Evolutionary conservation across 2,888 invertebrate genomes (phyloP), one percentile per base, ranked within the genome.

Genomic region (Tineola bisselliella): DNA sequence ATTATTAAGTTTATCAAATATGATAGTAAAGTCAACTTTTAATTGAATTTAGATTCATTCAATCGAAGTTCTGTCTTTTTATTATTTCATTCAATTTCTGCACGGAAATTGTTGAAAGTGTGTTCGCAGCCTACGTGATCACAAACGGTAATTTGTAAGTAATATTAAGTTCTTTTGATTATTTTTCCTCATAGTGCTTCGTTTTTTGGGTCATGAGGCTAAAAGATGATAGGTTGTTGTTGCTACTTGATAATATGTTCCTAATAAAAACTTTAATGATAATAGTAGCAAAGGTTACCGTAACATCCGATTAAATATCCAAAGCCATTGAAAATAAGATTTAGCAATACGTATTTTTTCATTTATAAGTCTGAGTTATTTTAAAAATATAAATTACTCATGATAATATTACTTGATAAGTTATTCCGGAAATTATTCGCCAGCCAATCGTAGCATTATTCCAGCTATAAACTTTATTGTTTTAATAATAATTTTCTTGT

Each of bases 121-220:
- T n/a, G n/a, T n/a, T n/a, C n/a, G n/a, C n/a, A n/a, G n/a, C n/a
- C n/a, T n/a, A n/a, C n/a, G n/a, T n/a, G n/a, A n/a, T n/a, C n/a
- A n/a, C n/a, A n/a, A n/a, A 25, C 25, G 25, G 4, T 6, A 25
- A 25, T 4, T 2, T 25, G 6, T 6, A 6, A 25, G 25, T 25
- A 25, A 25, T 25, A 4, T 38, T 38, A 2, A 38, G 10, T 38
- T 38, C n/a, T 38, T n/a, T 13, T 48, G 48, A 48, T 13, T 48
- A 48, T 48, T 48, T 8, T 48, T 48, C 31, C 31, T 33, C 8
- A 18, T 30, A 6, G 3, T 6, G 25, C 6, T 44, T 31, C 18
- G 1, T 70, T 81, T 83, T 83, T 81, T 84, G 77, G 86, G 86
- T 84, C 83, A 86, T 73, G 84, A 83, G 83, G 83, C 81, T 81